Evolutionary conservation across 2,888 invertebrate species (phyloP).

Genomic region (Heliconius ethilla): DNA sequence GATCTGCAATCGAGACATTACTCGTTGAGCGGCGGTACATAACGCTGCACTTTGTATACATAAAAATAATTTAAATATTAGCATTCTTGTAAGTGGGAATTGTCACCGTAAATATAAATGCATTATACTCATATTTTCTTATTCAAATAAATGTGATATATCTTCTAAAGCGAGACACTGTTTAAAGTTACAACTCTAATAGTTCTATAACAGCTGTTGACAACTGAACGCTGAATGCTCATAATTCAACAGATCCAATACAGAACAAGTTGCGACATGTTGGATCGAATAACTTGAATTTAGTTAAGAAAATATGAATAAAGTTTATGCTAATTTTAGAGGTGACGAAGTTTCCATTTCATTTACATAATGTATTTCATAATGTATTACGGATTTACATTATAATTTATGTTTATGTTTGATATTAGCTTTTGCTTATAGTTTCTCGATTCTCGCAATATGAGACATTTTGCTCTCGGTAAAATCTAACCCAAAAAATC

Average conservation of each 20-base stretch:
- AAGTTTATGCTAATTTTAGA: constrained; percentile 30
- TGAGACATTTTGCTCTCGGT: background rate
- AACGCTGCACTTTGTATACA: too few relatives aligned
- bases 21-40: too few relatives aligned
- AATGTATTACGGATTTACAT: background rate
- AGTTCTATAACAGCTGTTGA: constrained; percentile 41
- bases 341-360: constrained; percentile 18
- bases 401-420: background rate
- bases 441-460: background rate
- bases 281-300: constrained; percentile 38
- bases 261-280: constrained; percentile 41
- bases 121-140: background rate
- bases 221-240: constrained; percentile 41
- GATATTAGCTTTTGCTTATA: background rate
- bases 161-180: constrained; percentile 21
- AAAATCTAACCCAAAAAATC: background rate
- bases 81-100: too few relatives aligned
- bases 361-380: constrained; percentile 8
- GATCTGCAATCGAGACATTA: too few relatives aligned
- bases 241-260: constrained; percentile 44
- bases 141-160: background rate
- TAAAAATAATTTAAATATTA: too few relatives aligned
- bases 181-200: constrained; percentile 36
- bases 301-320: constrained; percentile 38
- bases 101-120: too few relatives aligned